These are phyloP conservation scores for Pelecanus crispus DNA, from an alignment of 2,113 vertebrate species.

Conservation along the genomic window DNA sequence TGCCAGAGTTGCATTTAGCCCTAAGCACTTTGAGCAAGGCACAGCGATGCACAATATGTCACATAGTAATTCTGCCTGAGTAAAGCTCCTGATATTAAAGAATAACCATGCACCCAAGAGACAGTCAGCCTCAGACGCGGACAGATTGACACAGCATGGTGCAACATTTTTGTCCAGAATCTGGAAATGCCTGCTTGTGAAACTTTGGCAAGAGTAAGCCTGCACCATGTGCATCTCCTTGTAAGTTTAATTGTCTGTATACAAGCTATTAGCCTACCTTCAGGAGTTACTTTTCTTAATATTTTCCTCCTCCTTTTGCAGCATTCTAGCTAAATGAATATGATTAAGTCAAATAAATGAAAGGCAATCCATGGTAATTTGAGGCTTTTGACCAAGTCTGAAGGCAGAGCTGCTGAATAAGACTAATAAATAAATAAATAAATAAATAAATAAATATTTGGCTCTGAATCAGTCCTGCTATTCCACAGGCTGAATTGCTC, in stretches of 20 bases:
- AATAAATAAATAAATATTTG: neutral
- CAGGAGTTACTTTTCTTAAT: slow-evolving; percentile 16
- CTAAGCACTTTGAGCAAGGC: slow-evolving; percentile 1
- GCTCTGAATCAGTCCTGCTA: neutral
- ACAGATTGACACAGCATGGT: slow-evolving; percentile 61
- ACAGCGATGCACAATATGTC: slow-evolving; percentile 29
- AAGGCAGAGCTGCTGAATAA: neutral
- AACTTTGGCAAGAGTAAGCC: slow-evolving; percentile 47
- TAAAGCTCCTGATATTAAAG: slow-evolving; percentile 14
- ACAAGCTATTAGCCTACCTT: slow-evolving; percentile 36
- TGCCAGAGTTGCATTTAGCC: slow-evolving; percentile 16
- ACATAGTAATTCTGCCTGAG: neutral
- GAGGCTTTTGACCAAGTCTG: neutral
- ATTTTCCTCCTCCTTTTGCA: neutral
- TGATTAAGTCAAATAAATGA: neutral
- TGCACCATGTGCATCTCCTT: slow-evolving; percentile 46
- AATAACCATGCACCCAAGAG: slow-evolving; percentile 39
- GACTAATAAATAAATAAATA: neutral
- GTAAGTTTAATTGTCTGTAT: slow-evolving; percentile 53
- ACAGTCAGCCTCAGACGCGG: slow-evolving; percentile 10
- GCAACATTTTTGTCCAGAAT: slow-evolving; percentile 34
- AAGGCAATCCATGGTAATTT: neutral
- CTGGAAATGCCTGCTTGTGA: slow-evolving; percentile 16
- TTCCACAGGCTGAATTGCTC: neutral
- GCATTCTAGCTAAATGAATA: neutral